These are phyloP conservation scores for Melinaea marsaeus DNA, from an alignment of 2,888 invertebrate genomes.

Conservation along the genomic window DNA sequence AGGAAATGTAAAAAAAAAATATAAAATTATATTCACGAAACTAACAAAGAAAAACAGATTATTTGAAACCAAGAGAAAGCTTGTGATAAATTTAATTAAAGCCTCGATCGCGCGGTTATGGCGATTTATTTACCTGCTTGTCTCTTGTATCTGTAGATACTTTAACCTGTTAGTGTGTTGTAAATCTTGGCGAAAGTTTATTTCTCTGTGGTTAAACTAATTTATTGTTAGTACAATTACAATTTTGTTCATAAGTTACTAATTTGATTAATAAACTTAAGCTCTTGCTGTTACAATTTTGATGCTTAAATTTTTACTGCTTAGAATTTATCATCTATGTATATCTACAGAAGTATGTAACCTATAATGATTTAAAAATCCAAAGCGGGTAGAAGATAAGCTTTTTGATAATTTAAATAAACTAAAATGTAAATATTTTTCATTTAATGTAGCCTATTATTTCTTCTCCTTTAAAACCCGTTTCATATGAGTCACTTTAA, in stretches of 20 bases:
- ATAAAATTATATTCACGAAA: neutral
- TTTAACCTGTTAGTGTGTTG: conserved; percentile 1
- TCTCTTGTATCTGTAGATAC: conserved; percentile 8
- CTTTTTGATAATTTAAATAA: no score
- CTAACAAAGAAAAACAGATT: conserved; percentile 27
- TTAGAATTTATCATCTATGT: conserved; percentile 1
- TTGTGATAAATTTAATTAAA: conserved; percentile 54
- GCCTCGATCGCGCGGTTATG: conserved; percentile 34
- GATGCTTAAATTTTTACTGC: neutral
- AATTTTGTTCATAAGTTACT: neutral
- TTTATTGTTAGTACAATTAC: neutral
- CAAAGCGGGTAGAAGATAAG: no score
- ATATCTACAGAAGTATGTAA: no score
- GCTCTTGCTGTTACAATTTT: neutral
- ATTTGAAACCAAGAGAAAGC: conserved; percentile 49
- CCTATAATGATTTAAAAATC: no score
- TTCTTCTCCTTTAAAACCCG: no score
- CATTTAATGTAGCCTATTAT: no score
- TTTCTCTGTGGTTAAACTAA: neutral
- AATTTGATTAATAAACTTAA: neutral
- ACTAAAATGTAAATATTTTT: no score
- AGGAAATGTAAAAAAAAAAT: no score
- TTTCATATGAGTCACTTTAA: no score
- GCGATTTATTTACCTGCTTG: conserved; percentile 30
- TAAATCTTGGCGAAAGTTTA: neutral